These are phyloP conservation scores for Diabrotica balteata DNA, from an alignment of 2,888 invertebrate genomes.

Conservation along the genomic window DNA sequence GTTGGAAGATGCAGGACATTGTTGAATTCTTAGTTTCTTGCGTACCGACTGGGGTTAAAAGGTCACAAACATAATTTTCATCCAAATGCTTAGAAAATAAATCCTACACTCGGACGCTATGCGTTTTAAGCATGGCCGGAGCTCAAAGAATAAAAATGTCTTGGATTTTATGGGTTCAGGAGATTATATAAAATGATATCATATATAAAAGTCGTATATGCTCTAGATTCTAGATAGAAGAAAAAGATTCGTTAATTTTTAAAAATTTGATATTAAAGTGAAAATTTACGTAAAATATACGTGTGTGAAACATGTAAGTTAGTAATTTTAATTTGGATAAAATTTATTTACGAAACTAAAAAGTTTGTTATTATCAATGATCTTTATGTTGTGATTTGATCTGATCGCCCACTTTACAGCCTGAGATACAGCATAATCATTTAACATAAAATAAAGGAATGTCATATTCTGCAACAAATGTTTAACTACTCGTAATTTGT, in stretches of 20 bases:
- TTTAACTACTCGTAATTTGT: no score
- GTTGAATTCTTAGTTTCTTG: constrained; percentile 39
- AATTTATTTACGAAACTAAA: no score
- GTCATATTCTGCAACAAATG: no score
- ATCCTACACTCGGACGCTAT: constrained; percentile 22
- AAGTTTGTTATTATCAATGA: no score
- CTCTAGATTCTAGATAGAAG: background rate
- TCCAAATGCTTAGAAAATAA: constrained; percentile 41
- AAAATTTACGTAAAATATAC: background rate
- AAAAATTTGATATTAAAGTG: background rate
- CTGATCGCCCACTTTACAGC: no score
- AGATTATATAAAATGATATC: background rate
- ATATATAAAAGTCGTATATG: background rate
- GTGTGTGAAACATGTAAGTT: no score
- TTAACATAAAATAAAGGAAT: no score
- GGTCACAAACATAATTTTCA: constrained; percentile 43
- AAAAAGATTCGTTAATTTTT: background rate
- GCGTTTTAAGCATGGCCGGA: constrained; percentile 18
- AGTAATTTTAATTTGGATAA: no score
- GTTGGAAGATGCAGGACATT: constrained; percentile 34
- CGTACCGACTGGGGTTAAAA: constrained; percentile 37
- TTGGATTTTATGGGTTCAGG: background rate
- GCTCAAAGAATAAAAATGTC: background rate
- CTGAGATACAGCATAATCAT: no score
- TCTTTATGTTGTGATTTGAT: no score